Base-by-base conservation (phyloP, 1,140 invertebrate genomes). In the Brachionus manjavacas region DNA sequence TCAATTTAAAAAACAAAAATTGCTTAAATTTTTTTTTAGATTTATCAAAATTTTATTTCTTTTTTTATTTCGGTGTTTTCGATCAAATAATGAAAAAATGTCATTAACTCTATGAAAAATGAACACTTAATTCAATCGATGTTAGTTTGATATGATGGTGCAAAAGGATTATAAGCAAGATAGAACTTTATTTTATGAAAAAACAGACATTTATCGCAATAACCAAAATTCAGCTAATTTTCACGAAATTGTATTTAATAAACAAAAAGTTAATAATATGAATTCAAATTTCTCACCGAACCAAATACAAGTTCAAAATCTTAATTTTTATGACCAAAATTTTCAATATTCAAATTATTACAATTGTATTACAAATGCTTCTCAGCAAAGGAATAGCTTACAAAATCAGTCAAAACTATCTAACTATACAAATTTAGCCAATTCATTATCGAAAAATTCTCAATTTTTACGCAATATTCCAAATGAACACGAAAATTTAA, bases 401-500 rank as follows among this genome's bases (percentile, higher is more conserved):
- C 14, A 39, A 3, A 74, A 74, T 20, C 14, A 25, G 20, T 31
- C 12, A 23, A 68, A 31, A 28, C 16, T 41, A 14, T 41, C 70
- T 14, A 43, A 8, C 16, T 74, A 16, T 20, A 74, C 70, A 39
- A 74, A 74, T 23, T 31, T 74, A 74, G 31, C 70, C 28, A 74
- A 74, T 41, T 11, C 64, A 14, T 41, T 74, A 14, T 16, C 70
- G 9, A 74, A 43, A 41, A 74, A 25, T 25, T 16, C 70, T 41
- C 31, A 74, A 41, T 74, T 74, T 43, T 43, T 74, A 39, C 35
- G 35, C 20, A 74, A 74, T 74, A 41, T 74, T 9, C 70, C 70
- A 16, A 74, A 74, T 74, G 70, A 23, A 20, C 20, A 74, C 43
- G 70, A 74, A 41, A 39, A 35, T 74, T 14, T 74, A 16, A 74